Evolutionary conservation across 2,888 invertebrate species (phyloP).

Genomic region (Gasteruption jaculator): DNA sequence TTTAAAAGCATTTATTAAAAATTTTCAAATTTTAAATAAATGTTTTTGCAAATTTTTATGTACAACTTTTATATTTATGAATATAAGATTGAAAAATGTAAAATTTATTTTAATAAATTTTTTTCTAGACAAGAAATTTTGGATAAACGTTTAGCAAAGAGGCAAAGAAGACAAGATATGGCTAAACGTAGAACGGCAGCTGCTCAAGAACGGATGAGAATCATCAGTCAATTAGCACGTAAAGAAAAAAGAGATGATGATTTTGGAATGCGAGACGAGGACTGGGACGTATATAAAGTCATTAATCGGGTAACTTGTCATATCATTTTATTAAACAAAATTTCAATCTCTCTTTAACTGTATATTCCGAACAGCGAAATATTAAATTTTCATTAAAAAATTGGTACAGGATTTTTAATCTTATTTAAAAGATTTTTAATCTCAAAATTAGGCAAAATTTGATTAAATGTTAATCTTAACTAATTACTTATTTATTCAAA

Average conservation of each 20-base stretch:
- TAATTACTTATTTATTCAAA: slow-evolving; percentile 3
- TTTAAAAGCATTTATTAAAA: slow-evolving; percentile 3
- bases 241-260: slow-evolving; percentile 80
- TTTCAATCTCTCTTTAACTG: slow-evolving; percentile 3
- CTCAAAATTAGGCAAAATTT: neutral
- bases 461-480: no score
- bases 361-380: no score
- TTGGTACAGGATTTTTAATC: neutral
- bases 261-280: slow-evolving; percentile 90
- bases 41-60: no score
- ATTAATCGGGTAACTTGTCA: slow-evolving; percentile 65
- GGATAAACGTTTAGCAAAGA: slow-evolving; percentile 67
- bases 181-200: slow-evolving; percentile 85
- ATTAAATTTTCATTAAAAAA: slow-evolving; percentile 5
- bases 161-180: slow-evolving; percentile 82
- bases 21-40: no score
- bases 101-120: neutral
- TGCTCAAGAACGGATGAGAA: slow-evolving; percentile 91
- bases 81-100: neutral
- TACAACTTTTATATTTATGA: neutral
- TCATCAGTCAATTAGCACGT: slow-evolving; percentile 83
- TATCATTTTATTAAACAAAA: neutral
- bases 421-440: neutral
- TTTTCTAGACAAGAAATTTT: slow-evolving; percentile 68
- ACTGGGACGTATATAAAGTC: slow-evolving; percentile 95